Percentiles rank a stretch among this genome's conserved stretches.
Evolutionary conservation across 2,113 vertebrate species (phyloP).

Genomic region (Gopherus flavomarginatus): DNA sequence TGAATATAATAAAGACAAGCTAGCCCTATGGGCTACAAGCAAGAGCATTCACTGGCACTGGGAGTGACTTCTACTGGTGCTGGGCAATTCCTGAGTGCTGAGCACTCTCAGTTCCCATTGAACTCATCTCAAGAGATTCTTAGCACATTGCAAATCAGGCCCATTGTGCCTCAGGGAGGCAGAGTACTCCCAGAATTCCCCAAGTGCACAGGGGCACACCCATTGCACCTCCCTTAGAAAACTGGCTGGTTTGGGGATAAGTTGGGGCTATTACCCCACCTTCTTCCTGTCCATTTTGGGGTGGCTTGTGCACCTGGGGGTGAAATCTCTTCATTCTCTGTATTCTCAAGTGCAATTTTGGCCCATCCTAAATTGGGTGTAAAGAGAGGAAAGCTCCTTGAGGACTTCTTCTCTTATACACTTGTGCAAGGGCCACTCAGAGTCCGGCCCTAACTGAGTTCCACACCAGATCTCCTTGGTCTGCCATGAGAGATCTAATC

Average conservation of each 20-base stretch:
- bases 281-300: rapidly evolving
- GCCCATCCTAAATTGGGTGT: neutral
- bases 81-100: neutral
- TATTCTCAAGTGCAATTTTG: neutral
- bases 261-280: neutral
- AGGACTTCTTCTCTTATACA: neutral
- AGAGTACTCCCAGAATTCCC: neutral
- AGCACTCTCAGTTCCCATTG: neutral
- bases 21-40: neutral
- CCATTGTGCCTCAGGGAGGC: neutral
- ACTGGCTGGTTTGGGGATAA: neutral
- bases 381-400: neutral
- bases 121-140: neutral
- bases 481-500: neutral
- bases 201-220: neutral
- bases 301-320: neutral
- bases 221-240: rapidly evolving
- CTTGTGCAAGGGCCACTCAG: neutral
- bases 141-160: neutral
- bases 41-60: neutral
- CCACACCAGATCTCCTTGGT: neutral
- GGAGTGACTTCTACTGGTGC: neutral
- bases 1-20: neutral
- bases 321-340: neutral
- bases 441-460: neutral